Percentiles rank a stretch among this genome's conserved stretches.
These are phyloP conservation scores for Momotus momota DNA, from an alignment of 2,797 vertebrate species.

Conservation along the genomic window DNA sequence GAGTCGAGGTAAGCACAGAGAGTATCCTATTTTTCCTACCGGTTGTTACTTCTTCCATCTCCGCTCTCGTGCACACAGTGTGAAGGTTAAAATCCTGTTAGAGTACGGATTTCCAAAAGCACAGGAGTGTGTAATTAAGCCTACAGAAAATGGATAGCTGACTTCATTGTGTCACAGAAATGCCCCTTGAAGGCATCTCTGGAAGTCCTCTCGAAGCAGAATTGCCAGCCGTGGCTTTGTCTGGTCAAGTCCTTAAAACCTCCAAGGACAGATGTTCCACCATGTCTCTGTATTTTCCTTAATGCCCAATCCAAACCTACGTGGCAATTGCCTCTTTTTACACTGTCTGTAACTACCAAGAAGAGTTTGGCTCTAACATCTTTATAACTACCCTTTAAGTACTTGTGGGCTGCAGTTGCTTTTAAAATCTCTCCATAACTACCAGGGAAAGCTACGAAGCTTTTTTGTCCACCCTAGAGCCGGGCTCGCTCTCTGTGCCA, in stretches of 20 bases:
- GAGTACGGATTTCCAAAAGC: not conserved
- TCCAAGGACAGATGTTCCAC: not conserved
- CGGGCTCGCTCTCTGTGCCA: not conserved
- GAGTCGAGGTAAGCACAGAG: not conserved
- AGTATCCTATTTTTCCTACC: not conserved
- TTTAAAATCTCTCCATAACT: not conserved
- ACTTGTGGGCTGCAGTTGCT: not conserved
- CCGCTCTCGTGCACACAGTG: fast-evolving
- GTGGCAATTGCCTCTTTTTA: not conserved
- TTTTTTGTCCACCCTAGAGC: not conserved
- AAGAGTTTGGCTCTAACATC: not conserved
- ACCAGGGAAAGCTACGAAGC: not conserved
- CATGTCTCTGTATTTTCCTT: not conserved
- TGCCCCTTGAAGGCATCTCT: not conserved
- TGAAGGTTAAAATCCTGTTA: not conserved
- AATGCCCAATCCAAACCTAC: not conserved
- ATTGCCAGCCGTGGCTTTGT: not conserved
- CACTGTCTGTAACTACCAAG: not conserved
- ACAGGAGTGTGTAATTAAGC: not conserved
- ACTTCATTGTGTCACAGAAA: not conserved
- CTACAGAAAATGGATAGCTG: not conserved
- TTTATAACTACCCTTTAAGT: not conserved
- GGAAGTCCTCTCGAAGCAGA: not conserved
- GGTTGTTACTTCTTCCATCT: not conserved
- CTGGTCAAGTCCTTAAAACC: not conserved